Conservation (phyloP, 2,113 vertebrate genomes). For the Phrynosoma blainvillii region DNA sequence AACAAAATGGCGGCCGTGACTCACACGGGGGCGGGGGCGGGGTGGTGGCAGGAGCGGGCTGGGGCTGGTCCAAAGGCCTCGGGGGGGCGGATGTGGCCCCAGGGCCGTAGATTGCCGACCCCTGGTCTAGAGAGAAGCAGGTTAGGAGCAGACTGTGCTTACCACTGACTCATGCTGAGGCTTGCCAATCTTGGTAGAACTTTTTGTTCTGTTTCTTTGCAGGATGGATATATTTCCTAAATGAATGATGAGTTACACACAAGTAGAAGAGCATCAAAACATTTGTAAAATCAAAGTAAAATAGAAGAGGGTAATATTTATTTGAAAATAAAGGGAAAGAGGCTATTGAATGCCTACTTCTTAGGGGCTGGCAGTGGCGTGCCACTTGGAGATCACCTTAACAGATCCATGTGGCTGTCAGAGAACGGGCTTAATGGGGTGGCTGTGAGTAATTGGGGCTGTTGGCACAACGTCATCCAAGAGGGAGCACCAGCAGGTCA, state of each 20-base stretch:
- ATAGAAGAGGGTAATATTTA: not conserved
- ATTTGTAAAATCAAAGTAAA: not conserved
- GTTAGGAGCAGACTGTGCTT: not conserved
- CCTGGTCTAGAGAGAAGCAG: too few relatives aligned
- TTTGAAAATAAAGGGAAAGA: not conserved
- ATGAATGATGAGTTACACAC: not conserved
- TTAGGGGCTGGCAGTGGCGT: not conserved
- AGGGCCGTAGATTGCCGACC: too few relatives aligned
- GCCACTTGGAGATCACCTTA: not conserved
- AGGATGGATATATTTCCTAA: not conserved
- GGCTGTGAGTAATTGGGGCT: not conserved
- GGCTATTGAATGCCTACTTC: not conserved
- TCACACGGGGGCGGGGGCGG: too few relatives aligned
- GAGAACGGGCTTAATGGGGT: not conserved
- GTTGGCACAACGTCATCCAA: not conserved
- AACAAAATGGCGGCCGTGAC: too few relatives aligned
- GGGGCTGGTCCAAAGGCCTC: too few relatives aligned
- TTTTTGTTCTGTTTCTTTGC: not conserved
- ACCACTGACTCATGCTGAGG: not conserved
- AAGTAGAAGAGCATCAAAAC: not conserved
- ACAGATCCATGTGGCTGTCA: not conserved
- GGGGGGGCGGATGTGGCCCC: too few relatives aligned
- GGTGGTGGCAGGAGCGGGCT: too few relatives aligned
- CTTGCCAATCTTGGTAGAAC: not conserved
- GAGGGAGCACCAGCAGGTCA: not conserved